A percentile compares a stretch with the other conserved stretches of the same genome.
Conservation (phyloP, 2,888 invertebrate species). For the Monopis laevigella region DNA sequence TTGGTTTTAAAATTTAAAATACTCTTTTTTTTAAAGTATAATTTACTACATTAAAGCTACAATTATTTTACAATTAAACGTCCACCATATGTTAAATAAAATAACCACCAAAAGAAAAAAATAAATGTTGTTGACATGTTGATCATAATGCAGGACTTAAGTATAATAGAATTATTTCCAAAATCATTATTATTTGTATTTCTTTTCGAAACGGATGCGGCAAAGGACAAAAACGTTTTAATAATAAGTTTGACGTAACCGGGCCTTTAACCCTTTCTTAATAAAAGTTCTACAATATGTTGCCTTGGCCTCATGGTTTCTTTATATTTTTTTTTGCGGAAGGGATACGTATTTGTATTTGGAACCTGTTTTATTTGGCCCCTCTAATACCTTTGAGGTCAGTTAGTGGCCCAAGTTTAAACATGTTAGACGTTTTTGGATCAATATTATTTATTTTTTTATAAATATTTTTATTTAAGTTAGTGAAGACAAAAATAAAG, state of each 20-base stretch:
- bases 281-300: slow-evolving; percentile 63
- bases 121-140: slow-evolving; percentile 49
- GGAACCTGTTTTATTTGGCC: slow-evolving; percentile 48
- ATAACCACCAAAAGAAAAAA: too few species aligned
- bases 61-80: background rate
- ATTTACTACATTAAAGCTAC: background rate
- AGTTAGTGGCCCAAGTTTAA: slow-evolving; percentile 37
- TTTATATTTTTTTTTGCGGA: slow-evolving; percentile 40
- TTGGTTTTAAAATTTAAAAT: background rate
- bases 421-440: slow-evolving; percentile 36
- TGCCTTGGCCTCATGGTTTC: slow-evolving; percentile 42
- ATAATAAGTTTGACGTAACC: slow-evolving; percentile 53
- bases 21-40: background rate
- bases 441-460: too few species aligned
- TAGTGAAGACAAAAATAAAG: too few species aligned
- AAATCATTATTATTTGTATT: slow-evolving; percentile 61
- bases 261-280: slow-evolving; percentile 59
- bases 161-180: slow-evolving; percentile 59
- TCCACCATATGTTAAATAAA: slow-evolving; percentile 20
- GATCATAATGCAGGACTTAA: slow-evolving; percentile 40
- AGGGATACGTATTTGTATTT: slow-evolving; percentile 58
- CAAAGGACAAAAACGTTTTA: slow-evolving; percentile 65
- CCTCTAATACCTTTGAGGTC: slow-evolving; percentile 41
- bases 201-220: slow-evolving; percentile 56
- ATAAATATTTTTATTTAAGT: too few species aligned